Evolutionary conservation across 2,888 invertebrate species (phyloP).

Genomic region (Malthinus seriepunctatus): DNA sequence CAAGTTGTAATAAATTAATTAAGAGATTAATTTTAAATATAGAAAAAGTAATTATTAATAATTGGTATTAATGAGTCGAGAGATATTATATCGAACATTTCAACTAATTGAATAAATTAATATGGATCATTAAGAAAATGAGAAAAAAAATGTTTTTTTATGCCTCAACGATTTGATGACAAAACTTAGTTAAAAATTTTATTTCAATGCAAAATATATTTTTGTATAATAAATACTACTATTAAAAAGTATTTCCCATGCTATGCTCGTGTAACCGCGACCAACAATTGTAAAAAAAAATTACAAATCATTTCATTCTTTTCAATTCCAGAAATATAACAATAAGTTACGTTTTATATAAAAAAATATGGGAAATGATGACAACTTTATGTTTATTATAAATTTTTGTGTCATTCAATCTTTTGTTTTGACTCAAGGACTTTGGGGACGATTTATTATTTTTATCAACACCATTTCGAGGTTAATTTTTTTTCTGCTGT

Average conservation of each 20-base stretch:
- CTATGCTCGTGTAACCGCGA: constrained; percentile 46
- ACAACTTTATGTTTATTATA: constrained; percentile 28
- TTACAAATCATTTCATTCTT: constrained; percentile 49
- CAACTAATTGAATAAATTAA: constrained; percentile 18
- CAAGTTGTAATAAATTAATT: not conserved
- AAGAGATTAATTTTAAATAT: not conserved
- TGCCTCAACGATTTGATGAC: constrained; percentile 20
- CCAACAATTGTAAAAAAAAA: constrained; percentile 43
- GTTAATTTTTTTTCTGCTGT: not conserved
- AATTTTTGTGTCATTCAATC: not conserved
- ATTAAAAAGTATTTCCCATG: constrained; percentile 35
- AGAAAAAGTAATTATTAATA: constrained; percentile 1
- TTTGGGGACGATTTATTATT: constrained; percentile 4
- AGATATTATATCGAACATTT: constrained; percentile 9
- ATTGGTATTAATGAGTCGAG: constrained; percentile 16
- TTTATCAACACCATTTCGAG: not conserved
- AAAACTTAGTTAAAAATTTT: constrained; percentile 23
- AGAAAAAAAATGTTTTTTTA: constrained; percentile 23
- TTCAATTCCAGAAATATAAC: constrained; percentile 38
- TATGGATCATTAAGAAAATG: constrained; percentile 11
- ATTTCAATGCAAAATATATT: constrained; percentile 22
- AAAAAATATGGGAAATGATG: constrained; percentile 47
- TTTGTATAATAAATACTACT: constrained; percentile 28
- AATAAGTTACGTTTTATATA: constrained; percentile 43
- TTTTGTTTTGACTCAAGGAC: constrained; percentile 3